Evolutionary conservation across 2,113 vertebrate species (phyloP).

Genomic region (Natator depressus): DNA sequence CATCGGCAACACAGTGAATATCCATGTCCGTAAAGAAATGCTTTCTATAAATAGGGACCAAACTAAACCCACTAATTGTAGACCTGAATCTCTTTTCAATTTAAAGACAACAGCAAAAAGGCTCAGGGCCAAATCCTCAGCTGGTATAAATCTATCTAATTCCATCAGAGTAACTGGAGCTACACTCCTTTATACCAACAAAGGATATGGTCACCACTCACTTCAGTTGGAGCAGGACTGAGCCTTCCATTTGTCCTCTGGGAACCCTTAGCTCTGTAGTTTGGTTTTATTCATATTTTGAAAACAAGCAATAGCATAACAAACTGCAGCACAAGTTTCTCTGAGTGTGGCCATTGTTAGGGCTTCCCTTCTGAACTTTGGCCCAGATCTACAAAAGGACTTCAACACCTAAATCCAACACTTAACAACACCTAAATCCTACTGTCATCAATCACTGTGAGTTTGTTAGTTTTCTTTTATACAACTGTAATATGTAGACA

Average conservation of each 20-base stretch:
- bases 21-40: conserved; percentile 21
- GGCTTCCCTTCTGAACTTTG: not conserved
- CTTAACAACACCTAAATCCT: not conserved
- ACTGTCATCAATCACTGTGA: not conserved
- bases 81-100: conserved; percentile 2
- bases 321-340: not conserved
- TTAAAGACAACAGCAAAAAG: not conserved
- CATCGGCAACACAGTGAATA: not conserved
- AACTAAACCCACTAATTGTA: conserved; percentile 29
- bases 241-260: not conserved
- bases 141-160: not conserved
- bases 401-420: not conserved
- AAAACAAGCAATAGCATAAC: not conserved
- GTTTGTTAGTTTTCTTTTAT: not conserved
- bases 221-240: not conserved
- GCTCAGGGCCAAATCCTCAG: not conserved
- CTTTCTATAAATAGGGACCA: conserved; percentile 10
- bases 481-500: not conserved
- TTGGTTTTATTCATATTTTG: not conserved
- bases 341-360: not conserved
- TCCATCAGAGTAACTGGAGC: conserved; percentile 4
- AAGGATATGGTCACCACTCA: not conserved
- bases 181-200: not conserved
- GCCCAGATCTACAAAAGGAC: not conserved
- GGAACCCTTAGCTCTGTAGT: not conserved